Percentiles rank a stretch among this genome's conserved stretches.
These are phyloP conservation scores for Theonella swinhoei DNA, from an alignment of 37 sponge, comb jelly and placozoan genomes.

Conservation along the genomic window DNA sequence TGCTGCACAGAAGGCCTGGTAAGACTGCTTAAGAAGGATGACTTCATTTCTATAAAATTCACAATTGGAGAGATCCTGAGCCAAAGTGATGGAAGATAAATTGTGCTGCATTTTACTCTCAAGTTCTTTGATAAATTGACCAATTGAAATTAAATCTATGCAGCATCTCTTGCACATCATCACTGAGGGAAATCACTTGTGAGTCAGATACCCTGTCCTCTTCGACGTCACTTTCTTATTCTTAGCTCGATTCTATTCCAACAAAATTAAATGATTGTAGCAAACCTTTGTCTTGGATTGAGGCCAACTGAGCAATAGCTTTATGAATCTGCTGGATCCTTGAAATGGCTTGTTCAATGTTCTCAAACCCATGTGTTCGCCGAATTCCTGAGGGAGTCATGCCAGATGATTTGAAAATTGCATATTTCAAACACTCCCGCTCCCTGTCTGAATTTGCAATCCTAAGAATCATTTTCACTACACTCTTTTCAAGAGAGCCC, in stretches of 20 bases:
- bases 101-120: too few species aligned
- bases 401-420: conserved; percentile 16
- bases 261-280: not conserved
- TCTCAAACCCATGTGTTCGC: conserved; percentile 35
- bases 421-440: not conserved
- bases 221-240: not conserved
- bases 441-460: conserved; percentile 27
- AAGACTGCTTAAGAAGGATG: conserved; percentile 1
- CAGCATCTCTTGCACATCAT: not conserved
- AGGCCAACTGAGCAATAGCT: conserved; percentile 22
- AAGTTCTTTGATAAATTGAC: not conserved
- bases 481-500: conserved; percentile 10
- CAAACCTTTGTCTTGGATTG: conserved; percentile 24
- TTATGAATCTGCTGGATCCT: conserved; percentile 6
- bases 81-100: too few species aligned
- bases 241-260: conserved; percentile 4
- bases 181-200: not conserved
- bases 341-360: conserved; percentile 20
- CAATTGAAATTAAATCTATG: conserved; percentile 23
- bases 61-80: too few species aligned
- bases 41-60: not conserved
- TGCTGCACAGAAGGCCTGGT: conserved; percentile 8
- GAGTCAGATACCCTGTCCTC: not conserved
- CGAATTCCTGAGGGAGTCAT: conserved; percentile 11
- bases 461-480: conserved; percentile 3